Evolutionary conservation across 2,888 invertebrate species (phyloP).

Genomic region (Argyra leucocephala): DNA sequence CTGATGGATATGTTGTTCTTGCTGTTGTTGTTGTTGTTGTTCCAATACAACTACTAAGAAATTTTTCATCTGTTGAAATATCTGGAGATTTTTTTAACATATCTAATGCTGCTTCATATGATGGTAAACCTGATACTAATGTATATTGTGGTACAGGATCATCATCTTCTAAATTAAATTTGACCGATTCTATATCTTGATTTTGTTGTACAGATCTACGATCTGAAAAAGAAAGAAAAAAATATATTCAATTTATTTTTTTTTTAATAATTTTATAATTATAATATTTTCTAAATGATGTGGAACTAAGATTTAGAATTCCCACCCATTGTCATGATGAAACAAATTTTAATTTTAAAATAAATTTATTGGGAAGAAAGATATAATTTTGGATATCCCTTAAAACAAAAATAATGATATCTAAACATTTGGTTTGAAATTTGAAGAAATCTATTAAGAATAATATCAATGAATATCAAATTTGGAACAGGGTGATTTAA

Average conservation of each 20-base stretch:
- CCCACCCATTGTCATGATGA: too few species aligned
- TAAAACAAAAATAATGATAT: too few species aligned
- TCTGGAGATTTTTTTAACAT: constrained; percentile 45
- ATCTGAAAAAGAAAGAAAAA: constrained; percentile 26
- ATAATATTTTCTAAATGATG: neutral
- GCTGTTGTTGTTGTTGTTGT: neutral
- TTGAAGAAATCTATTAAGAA: too few species aligned
- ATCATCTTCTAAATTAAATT: constrained; percentile 35
- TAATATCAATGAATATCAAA: too few species aligned
- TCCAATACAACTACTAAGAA: neutral
- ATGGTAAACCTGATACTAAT: constrained; percentile 53
- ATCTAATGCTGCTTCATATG: constrained; percentile 54
- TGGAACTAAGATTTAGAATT: too few species aligned
- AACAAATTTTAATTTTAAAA: too few species aligned
- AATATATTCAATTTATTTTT: neutral
- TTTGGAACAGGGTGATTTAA: too few species aligned
- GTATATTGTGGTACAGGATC: constrained; percentile 55
- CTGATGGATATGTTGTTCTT: constrained; percentile 15
- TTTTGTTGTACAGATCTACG: constrained; percentile 21
- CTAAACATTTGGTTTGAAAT: too few species aligned
- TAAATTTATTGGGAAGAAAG: too few species aligned
- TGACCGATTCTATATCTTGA: constrained; percentile 37
- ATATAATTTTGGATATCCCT: too few species aligned
- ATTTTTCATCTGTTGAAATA: neutral
- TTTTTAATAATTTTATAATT: neutral